Evolutionary conservation across 2,888 invertebrate species (phyloP).

Genomic region (Pristionchus entomophagus): DNA sequence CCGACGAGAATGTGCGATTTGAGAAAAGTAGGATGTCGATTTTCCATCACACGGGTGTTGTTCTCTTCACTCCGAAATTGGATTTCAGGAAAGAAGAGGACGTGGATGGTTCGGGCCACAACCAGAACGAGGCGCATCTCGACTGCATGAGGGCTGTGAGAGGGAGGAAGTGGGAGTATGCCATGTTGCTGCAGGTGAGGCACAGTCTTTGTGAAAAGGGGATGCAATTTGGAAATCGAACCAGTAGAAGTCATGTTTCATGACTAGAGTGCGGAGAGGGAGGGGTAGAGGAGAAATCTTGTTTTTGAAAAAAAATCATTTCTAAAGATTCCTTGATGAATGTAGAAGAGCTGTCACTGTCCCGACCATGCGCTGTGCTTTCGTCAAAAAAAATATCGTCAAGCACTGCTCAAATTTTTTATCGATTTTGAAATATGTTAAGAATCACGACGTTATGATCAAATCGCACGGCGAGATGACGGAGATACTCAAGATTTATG

Average conservation of each 20-base stretch:
- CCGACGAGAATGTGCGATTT: background rate
- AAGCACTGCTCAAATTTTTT: background rate
- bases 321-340: too few species aligned
- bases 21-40: background rate
- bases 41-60: background rate
- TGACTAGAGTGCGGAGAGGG: too few species aligned
- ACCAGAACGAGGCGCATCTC: constrained; percentile 31
- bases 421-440: background rate
- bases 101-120: constrained; percentile 16
- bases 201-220: background rate
- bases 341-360: too few species aligned
- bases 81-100: constrained; percentile 16
- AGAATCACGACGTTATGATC: constrained; percentile 38
- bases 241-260: too few species aligned
- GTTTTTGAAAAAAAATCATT: too few species aligned
- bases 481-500: constrained; percentile 31
- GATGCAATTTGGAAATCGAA: too few species aligned
- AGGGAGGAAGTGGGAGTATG: constrained; percentile 10
- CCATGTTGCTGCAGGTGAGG: constrained; percentile 26
- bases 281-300: too few species aligned
- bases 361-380: too few species aligned
- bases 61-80: background rate
- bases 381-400: too few species aligned
- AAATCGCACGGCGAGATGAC: constrained; percentile 14
- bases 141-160: background rate